Evolutionary conservation across 64 coral and sea anemone species (phyloP).

Genomic region (Pocillopora verrucosa): DNA sequence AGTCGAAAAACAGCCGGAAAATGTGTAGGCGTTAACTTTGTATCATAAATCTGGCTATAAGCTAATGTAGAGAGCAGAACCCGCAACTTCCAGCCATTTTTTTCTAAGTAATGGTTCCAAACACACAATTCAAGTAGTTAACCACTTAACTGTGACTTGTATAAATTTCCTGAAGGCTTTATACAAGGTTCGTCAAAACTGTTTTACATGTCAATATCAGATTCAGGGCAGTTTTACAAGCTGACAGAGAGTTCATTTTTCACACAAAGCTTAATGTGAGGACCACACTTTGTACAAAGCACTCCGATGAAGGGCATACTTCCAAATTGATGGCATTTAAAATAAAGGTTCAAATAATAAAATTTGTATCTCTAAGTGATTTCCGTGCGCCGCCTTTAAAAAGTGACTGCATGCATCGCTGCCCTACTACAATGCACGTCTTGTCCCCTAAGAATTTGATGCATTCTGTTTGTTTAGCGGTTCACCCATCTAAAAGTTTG

Average conservation of each 20-base stretch:
- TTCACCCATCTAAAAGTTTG: not conserved
- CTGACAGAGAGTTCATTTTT: constrained; percentile 18
- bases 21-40: not conserved
- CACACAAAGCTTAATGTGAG: constrained; percentile 7
- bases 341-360: not conserved
- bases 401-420: not conserved
- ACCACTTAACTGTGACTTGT: not conserved
- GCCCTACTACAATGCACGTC: not conserved
- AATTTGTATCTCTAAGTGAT: not conserved
- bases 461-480: constrained; percentile 17
- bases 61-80: not conserved
- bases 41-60: not conserved
- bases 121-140: not conserved
- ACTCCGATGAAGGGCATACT: not conserved
- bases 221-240: not conserved
- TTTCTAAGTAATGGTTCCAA: not conserved
- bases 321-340: not conserved
- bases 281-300: not conserved
- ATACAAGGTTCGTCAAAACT: not conserved
- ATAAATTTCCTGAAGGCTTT: not conserved
- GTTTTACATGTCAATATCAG: not conserved
- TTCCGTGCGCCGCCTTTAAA: not conserved
- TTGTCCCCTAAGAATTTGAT: not conserved
- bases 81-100: not conserved
- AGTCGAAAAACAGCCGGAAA: not conserved